Conservation (phyloP, 2,113 vertebrate species). For the Blennius ocellaris region DNA sequence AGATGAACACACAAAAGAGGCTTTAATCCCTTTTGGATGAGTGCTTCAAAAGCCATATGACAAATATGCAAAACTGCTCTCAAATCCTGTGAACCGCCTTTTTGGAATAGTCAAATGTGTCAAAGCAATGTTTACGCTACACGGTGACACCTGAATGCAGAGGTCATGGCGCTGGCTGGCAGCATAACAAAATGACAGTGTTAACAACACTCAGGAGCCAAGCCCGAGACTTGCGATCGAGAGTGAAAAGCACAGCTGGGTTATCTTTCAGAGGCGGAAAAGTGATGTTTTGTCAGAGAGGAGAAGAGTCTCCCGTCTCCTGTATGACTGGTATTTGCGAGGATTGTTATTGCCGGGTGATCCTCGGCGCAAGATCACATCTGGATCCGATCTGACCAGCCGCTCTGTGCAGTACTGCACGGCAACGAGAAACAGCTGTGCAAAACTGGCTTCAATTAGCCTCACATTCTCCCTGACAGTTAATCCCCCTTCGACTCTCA, state of each 20-base stretch:
- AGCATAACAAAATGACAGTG: conserved; percentile 67
- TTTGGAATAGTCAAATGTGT: conserved; percentile 67
- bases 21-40: conserved; percentile 62
- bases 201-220: conserved; percentile 61
- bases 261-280: conserved; percentile 52
- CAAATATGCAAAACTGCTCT: conserved; percentile 72
- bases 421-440: conserved; percentile 86
- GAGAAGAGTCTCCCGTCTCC: conserved; percentile 62
- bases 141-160: conserved; percentile 65
- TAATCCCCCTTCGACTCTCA: conserved; percentile 76
- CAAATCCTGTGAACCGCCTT: conserved; percentile 41
- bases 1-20: conserved; percentile 63
- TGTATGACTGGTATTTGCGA: conserved; percentile 74
- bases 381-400: conserved; percentile 82
- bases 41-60: conserved; percentile 67
- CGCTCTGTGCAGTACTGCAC: conserved; percentile 72
- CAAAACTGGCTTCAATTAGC: conserved; percentile 85
- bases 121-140: conserved; percentile 73
- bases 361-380: conserved; percentile 76
- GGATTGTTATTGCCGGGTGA: conserved; percentile 76
- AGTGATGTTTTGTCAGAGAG: conserved; percentile 56
- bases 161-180: conserved; percentile 47
- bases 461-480: conserved; percentile 82
- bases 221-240: conserved; percentile 54
- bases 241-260: conserved; percentile 34